A percentile compares a stretch with the other conserved stretches of the same genome.
phyloP scores from a whole-genome alignment of 2,113 vertebrate genomes.

The Lagenorhynchus albirostris region DNA sequence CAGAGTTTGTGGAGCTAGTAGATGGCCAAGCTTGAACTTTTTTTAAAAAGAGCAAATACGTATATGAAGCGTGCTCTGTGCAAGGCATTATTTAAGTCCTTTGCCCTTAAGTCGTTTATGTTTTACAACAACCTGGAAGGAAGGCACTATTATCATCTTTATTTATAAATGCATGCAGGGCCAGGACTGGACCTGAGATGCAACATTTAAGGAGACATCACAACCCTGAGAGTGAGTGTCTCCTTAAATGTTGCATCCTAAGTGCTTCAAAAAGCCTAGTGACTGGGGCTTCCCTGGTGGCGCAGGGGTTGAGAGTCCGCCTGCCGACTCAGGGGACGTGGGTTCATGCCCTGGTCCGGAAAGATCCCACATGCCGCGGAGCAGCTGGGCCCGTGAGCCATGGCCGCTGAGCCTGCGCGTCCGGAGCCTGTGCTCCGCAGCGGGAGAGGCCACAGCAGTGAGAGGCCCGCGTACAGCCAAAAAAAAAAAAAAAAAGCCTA shows the following conservation, averaged over 20 bases:
- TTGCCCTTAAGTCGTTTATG: background rate
- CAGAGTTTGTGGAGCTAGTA: background rate
- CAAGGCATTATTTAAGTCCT: background rate
- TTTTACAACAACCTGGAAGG: background rate
- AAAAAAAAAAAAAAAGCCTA: background rate
- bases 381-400: no score
- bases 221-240: background rate
- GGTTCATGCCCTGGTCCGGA: no score
- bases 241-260: background rate
- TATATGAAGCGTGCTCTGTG: background rate
- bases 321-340: no score
- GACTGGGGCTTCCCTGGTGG: background rate
- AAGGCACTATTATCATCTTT: background rate
- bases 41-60: background rate
- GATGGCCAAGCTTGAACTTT: background rate
- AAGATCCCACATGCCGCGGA: no score
- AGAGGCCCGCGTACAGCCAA: no score
- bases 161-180: background rate
- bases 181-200: no score
- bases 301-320: no score
- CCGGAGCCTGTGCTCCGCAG: no score
- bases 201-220: background rate
- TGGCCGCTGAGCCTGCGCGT: fast-evolving
- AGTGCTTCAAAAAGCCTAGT: background rate
- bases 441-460: no score